Evolutionary conservation across 92 coral and sea anemone species (phyloP).

Genomic region (Virgularia gustaviana): DNA sequence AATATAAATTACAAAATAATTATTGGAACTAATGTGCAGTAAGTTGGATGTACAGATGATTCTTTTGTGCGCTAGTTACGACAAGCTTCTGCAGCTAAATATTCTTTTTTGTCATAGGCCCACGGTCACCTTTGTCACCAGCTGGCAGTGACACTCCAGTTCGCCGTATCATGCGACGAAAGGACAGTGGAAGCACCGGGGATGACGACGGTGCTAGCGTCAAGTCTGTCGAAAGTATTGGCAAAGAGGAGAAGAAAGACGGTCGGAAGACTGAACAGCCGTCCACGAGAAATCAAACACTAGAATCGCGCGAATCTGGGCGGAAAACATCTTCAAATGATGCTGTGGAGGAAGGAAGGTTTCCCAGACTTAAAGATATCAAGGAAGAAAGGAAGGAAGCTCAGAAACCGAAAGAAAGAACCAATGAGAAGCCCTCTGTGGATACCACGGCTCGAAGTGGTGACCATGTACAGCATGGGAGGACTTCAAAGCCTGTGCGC

Average conservation of each 20-base stretch:
- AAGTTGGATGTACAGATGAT: no score
- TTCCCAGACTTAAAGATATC: constrained; percentile 1
- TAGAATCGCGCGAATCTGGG: constrained; percentile 19
- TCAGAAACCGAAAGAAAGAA: constrained; percentile 30
- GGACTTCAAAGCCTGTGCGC: not conserved
- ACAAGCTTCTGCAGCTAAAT: not conserved
- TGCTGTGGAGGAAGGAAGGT: constrained; percentile 4
- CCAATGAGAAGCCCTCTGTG: not conserved
- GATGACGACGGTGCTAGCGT: constrained; percentile 96
- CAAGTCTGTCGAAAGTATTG: constrained; percentile 81
- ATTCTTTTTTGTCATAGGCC: constrained; percentile 69
- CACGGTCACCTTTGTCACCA: constrained; percentile 76
- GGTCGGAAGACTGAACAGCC: not conserved
- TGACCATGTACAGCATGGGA: not conserved
- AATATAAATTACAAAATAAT: not conserved
- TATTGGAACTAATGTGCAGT: not conserved
- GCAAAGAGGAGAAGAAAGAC: constrained; percentile 57
- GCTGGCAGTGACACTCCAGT: constrained; percentile 57
- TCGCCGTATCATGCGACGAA: constrained; percentile 88
- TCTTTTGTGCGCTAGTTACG: not conserved
- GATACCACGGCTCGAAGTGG: not conserved
- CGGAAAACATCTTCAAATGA: constrained; percentile 18
- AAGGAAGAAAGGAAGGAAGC: constrained; percentile 17
- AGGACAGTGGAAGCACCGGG: constrained; percentile 91
- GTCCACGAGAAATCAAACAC: not conserved